These are phyloP conservation scores for Acanthurus lineatus DNA, from an alignment of 2,797 vertebrate species.

Conservation along the genomic window DNA sequence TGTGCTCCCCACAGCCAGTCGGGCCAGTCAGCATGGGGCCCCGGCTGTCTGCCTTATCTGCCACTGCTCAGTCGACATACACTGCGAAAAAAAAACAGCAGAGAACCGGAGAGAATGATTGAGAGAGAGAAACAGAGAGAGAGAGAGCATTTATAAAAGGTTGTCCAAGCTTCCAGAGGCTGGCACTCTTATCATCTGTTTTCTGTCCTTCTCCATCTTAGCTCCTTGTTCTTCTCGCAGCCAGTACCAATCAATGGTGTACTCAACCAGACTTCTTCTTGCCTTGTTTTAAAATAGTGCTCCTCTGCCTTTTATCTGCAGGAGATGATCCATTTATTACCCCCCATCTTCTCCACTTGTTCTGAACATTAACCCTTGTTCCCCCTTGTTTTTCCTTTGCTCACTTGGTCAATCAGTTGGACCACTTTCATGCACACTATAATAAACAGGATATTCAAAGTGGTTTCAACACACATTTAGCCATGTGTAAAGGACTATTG, in stretches of 20 bases:
- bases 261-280: slow-evolving; percentile 91
- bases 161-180: slow-evolving; percentile 76
- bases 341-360: slow-evolving; percentile 49
- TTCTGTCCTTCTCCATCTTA: slow-evolving; percentile 63
- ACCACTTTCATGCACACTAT: slow-evolving; percentile 4
- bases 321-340: slow-evolving; percentile 80
- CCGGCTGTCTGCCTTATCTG: slow-evolving; percentile 84
- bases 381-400: slow-evolving; percentile 4
- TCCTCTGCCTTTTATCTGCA: slow-evolving; percentile 82
- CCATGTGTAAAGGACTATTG: slow-evolving; percentile 1
- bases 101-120: slow-evolving; percentile 64
- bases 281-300: slow-evolving; percentile 88
- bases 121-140: slow-evolving; percentile 50
- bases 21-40: slow-evolving; percentile 86
- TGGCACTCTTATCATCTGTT: slow-evolving; percentile 79
- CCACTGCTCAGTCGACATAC: slow-evolving; percentile 79
- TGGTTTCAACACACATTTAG: background rate
- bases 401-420: slow-evolving; percentile 26
- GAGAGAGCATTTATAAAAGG: slow-evolving; percentile 69
- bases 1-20: slow-evolving; percentile 80
- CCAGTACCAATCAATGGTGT: slow-evolving; percentile 90
- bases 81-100: slow-evolving; percentile 47
- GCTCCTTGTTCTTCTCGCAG: slow-evolving; percentile 81
- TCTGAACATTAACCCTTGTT: slow-evolving; percentile 49
- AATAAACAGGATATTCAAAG: background rate